Percentiles rank a stretch among this genome's conserved stretches.
Conservation (phyloP, 2,888 invertebrate species). For the Yponomeuta plumbellus region DNA sequence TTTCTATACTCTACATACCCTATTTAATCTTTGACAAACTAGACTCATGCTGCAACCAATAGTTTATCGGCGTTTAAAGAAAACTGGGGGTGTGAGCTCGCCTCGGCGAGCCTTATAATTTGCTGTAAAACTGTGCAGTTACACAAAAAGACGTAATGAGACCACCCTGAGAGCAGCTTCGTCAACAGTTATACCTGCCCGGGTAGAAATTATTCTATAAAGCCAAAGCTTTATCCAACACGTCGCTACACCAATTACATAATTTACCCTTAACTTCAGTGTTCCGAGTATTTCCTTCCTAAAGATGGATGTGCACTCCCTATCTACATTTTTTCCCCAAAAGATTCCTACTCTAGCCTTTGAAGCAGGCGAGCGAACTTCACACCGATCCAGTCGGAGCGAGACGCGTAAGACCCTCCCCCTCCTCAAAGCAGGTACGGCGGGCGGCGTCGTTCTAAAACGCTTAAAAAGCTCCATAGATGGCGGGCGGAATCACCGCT, state of each 20-base stretch:
- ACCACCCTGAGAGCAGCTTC: slow-evolving; percentile 51
- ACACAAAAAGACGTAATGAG: slow-evolving; percentile 53
- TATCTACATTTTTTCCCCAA: neutral
- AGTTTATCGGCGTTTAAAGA: slow-evolving; percentile 42
- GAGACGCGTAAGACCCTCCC: slow-evolving; percentile 14
- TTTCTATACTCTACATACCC: neutral
- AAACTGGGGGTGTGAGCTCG: slow-evolving; percentile 11
- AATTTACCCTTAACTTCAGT: neutral
- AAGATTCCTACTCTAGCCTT: neutral
- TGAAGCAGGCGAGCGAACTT: slow-evolving; percentile 5
- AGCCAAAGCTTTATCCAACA: slow-evolving; percentile 10
- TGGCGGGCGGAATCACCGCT: slow-evolving; percentile 72
- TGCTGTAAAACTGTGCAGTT: slow-evolving; percentile 7
- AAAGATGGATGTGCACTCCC: neutral
- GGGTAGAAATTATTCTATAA: slow-evolving; percentile 52
- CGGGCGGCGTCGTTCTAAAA: slow-evolving; percentile 39
- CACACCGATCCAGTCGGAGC: neutral
- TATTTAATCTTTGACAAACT: slow-evolving; percentile 9
- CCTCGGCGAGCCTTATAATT: slow-evolving; percentile 5
- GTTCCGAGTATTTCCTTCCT: neutral
- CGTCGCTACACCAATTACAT: neutral
- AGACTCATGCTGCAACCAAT: slow-evolving; percentile 23
- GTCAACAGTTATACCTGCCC: slow-evolving; percentile 28
- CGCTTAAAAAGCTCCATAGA: slow-evolving; percentile 73
- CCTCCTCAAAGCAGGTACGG: slow-evolving; percentile 37